Percentiles rank a stretch among this genome's conserved stretches.
Conservation (phyloP, 2,113 vertebrate genomes). For the Brachyhypopomus occidentalis region DNA sequence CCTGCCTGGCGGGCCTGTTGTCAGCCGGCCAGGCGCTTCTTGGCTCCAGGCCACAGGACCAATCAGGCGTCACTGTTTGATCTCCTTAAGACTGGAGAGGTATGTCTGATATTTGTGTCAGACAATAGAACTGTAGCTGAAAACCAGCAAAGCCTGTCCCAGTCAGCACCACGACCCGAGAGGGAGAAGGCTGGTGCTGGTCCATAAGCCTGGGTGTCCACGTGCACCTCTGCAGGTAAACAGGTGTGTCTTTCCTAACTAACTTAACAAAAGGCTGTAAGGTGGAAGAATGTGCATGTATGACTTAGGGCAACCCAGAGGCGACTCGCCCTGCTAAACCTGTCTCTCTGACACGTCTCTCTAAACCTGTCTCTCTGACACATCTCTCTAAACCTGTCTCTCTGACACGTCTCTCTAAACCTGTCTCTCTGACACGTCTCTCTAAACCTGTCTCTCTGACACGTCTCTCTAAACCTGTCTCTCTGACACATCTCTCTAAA, state of each 20-base stretch:
- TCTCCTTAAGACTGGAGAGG: too few species aligned
- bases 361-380: not conserved
- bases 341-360: not conserved
- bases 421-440: not conserved
- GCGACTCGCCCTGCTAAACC: conserved; percentile 20
- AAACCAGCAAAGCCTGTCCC: not conserved
- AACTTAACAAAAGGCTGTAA: not conserved
- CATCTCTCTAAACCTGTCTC: not conserved
- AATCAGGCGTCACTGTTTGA: too few species aligned
- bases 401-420: not conserved
- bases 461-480: not conserved
- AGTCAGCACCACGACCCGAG: not conserved
- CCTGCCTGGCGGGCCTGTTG: too few species aligned
- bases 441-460: not conserved
- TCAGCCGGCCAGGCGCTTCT: too few species aligned
- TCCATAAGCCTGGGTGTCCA: conserved; percentile 12
- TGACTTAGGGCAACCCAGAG: not conserved
- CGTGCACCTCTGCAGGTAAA: conserved; percentile 2
- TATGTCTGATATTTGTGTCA: too few species aligned
- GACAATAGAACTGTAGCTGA: not conserved
- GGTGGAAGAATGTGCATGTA: not conserved
- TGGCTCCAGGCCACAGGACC: too few species aligned
- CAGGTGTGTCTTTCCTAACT: conserved; percentile 18
- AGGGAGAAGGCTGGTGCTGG: not conserved
- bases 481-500: too few species aligned